Conservation (phyloP, 2,888 invertebrate species). For the Apantesis nais region DNA sequence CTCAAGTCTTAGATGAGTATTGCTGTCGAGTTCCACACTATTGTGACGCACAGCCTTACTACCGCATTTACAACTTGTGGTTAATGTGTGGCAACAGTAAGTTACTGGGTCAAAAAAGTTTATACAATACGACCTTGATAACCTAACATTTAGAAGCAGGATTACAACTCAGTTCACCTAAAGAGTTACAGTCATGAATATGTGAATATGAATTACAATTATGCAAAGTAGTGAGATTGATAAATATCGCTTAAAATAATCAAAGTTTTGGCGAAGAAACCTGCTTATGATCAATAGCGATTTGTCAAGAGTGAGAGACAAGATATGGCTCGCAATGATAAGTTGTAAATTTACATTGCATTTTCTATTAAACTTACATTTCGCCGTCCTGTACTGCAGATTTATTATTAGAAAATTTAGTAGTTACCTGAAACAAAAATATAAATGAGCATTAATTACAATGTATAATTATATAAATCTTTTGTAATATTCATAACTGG, state of each 20-base stretch:
- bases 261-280: background rate
- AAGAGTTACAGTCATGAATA: background rate
- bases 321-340: too few species aligned
- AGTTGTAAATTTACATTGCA: too few species aligned
- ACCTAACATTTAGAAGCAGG: constrained; percentile 34
- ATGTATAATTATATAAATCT: too few species aligned
- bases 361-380: background rate
- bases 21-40: background rate
- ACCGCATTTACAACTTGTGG: constrained; percentile 10
- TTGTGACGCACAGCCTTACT: background rate
- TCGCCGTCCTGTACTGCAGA: background rate
- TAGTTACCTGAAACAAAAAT: background rate
- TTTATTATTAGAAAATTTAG: background rate
- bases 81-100: constrained; percentile 24
- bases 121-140: constrained; percentile 45
- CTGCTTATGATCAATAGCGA: background rate
- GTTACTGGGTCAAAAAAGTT: constrained; percentile 41
- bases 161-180: constrained; percentile 27
- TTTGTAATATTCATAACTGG: background rate
- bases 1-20: background rate
- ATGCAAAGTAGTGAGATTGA: background rate
- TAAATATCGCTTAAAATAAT: background rate
- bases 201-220: background rate
- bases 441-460: background rate
- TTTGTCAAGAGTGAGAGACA: background rate